These are phyloP conservation scores for Lissocephala sabroskyi DNA, from an alignment of 2,888 invertebrate species.

Conservation along the genomic window DNA sequence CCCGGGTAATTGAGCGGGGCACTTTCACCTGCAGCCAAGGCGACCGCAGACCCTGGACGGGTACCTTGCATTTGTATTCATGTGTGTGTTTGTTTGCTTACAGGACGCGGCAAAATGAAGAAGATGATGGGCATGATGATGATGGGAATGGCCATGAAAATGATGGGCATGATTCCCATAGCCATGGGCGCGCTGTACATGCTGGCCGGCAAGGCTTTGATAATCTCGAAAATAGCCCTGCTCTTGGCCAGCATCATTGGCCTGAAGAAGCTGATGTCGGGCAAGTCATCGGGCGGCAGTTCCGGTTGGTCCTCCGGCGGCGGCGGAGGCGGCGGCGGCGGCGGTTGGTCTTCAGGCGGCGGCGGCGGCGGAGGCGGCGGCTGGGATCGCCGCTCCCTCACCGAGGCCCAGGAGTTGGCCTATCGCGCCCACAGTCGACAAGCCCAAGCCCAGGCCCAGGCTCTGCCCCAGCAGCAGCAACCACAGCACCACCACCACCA, in stretches of 20 bases:
- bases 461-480: slow-evolving; percentile 27
- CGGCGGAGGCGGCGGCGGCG: slow-evolving; percentile 72
- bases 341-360: slow-evolving; percentile 73
- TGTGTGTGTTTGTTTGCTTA: slow-evolving; percentile 37
- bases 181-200: slow-evolving; percentile 87
- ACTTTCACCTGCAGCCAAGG: slow-evolving; percentile 1
- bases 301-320: slow-evolving; percentile 73
- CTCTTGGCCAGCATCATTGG: slow-evolving; percentile 86
- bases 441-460: slow-evolving; percentile 48
- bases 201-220: slow-evolving; percentile 88
- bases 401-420: slow-evolving; percentile 78
- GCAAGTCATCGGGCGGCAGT: slow-evolving; percentile 77
- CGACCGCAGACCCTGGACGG: background rate
- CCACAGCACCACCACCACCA: slow-evolving; percentile 29
- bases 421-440: slow-evolving; percentile 78
- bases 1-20: slow-evolving; percentile 23
- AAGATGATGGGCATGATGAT: slow-evolving; percentile 94
- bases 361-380: slow-evolving; percentile 76
- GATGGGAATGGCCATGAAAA: slow-evolving; percentile 89
- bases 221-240: slow-evolving; percentile 84
- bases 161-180: slow-evolving; percentile 85
- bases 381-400: slow-evolving; percentile 81
- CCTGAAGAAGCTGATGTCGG: slow-evolving; percentile 84
- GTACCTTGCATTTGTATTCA: background rate
- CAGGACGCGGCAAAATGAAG: slow-evolving; percentile 89